Conservation (phyloP, 2,888 invertebrate genomes). For the Amphimallon solstitiale region DNA sequence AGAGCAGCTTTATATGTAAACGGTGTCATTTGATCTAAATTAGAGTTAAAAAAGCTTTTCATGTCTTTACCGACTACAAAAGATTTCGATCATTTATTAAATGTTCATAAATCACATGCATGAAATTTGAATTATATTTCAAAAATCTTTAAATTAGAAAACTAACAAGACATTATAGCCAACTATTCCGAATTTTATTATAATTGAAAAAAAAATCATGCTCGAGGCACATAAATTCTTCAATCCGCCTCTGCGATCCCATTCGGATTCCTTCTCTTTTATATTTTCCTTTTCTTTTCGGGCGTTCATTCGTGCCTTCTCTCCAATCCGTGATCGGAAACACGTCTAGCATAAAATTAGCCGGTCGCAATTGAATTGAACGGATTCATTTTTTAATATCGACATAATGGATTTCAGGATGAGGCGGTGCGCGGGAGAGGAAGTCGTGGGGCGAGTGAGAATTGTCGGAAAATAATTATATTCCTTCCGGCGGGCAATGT, state of each 20-base stretch:
- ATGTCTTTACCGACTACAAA: no score
- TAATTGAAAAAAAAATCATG: not conserved
- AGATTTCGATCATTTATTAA: no score
- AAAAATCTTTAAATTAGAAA: no score
- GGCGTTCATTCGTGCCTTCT: not conserved
- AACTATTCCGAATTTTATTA: not conserved
- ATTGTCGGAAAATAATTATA: conserved; percentile 12
- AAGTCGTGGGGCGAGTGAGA: not conserved
- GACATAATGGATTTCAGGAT: conserved; percentile 7
- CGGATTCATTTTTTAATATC: conserved; percentile 21
- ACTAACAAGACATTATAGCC: not conserved
- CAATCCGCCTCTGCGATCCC: not conserved
- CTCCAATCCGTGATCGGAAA: not conserved
- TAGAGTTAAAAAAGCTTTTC: no score
- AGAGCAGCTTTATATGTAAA: no score
- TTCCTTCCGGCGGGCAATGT: conserved; percentile 3
- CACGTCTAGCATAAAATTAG: conserved; percentile 18
- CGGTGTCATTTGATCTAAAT: no score
- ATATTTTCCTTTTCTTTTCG: not conserved
- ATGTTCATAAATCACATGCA: no score
- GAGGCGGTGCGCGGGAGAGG: not conserved
- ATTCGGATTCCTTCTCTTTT: not conserved
- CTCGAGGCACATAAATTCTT: not conserved
- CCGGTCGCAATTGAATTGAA: conserved; percentile 9
- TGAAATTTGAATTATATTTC: no score